Evolutionary conservation across 2,113 vertebrate species (phyloP), one percentile per base, ranked within the genome.

Genomic region (Rhea americana): DNA sequence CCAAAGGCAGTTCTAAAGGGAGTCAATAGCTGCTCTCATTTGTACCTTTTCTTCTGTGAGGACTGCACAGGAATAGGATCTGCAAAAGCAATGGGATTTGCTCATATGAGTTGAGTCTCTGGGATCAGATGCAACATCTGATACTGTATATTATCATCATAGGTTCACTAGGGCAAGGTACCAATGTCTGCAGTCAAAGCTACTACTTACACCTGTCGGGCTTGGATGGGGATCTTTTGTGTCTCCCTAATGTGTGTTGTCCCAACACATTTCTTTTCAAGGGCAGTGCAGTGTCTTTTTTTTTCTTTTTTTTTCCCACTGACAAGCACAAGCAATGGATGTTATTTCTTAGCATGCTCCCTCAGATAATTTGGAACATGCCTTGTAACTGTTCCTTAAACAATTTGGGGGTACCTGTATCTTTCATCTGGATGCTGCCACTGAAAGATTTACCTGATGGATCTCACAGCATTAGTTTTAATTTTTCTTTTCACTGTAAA

Each of bases 311-410:
- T 92, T 87, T 91, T 72, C 35, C 37, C 51, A 41, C 39, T 62
- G 30, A 66, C 24, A 32, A 68, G 30, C 3, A 66, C 24, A 32
- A 68, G 30, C 3, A 91, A 26, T 87, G 58, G 32, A 73, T 87
- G 47, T 70, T 9, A 48, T 51, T 77, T 39, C 59, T 91, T 87
- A 67, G 19, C 11, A 25, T 58, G 45, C 41, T 74, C 43, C 22
- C 94, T 90, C 80, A 90, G 61, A 59, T 93, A 81, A 83, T 66
- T 77, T 81, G 65, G 50, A 94, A 77, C 32, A 85, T 71, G 19
- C 37, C 9, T 50, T 90, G 66, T 48, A 20, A 30, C 70, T 71
- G 65, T 55, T 91, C 14, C 18, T 82, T 78, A 90, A 85, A 39
- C 25, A 91, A 65, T 91, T 67, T 85, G 81, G 84, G 56, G 58